Base-by-base conservation (phyloP, 2,888 invertebrate species). In the Aphodius sticticus region DNA sequence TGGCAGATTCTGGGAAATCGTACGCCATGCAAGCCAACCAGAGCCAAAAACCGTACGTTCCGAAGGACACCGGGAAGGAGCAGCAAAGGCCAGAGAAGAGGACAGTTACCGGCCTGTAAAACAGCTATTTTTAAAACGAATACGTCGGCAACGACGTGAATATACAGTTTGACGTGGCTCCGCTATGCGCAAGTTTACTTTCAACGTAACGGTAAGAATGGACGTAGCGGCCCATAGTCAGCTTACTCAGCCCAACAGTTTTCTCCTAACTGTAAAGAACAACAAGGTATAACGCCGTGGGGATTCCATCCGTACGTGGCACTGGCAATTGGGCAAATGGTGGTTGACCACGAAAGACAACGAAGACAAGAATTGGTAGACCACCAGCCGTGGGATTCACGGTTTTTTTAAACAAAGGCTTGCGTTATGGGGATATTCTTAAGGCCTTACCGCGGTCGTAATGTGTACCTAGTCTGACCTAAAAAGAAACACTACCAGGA, bases 161-260 rank as follows among this genome's bases (percentile, higher is more conserved):
- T 53, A 53, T 72, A 76, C 72, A 70, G 74, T 78, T 78, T 16
- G 72, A 72, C 72, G 69, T 76, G 15, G 36, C 16, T 77, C 84
- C 84, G 84, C 84, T 84, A 84, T 81, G 79, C 82, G 81, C 53
- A 53, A 84, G 84, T 84, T 85, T 84, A 84, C 85, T 85, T 84
- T 85, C 85, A 84, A 84, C 83, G 80, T 83, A 84, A 85, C 85
- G 82, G 84, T 82, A 80, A 77, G 53, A 53, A 53, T 53, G 53
- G 7, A 53, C 53, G 12, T 53, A 53, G 53, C 53, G 53, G 53
- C 9, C 53, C 53, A 53, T 5, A 53, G 6, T 53, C 53, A 53
- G 53, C 53, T 53, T 53, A 53, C 53, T 53, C 53, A 82, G 82
- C 83, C 82, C 81, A 82, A 82, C 82, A 84, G 83, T 84, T 84